Base-by-base conservation (phyloP, 2,113 vertebrate species). In the Odocoileus virginianus region DNA sequence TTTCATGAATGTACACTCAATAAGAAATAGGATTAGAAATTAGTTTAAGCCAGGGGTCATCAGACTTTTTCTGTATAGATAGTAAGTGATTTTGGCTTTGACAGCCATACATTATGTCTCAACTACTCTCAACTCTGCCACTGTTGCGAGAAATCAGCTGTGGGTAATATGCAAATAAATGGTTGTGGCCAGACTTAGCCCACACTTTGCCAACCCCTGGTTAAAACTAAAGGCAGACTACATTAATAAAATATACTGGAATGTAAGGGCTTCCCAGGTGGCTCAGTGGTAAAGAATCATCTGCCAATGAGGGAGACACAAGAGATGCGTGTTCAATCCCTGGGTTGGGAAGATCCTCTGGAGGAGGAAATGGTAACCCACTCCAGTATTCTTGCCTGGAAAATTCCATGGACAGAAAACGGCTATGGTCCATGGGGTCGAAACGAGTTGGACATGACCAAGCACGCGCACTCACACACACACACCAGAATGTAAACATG, bases 11-110 rank as follows among this genome's bases (percentile, higher is more conserved):
- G 7, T 84, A 67, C 88, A 78, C 36, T 28, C 30, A 91, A n/a
- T 87, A 91, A 87, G n/a, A 81, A 92, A 90, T 74, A 33, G 27
- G 25, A 47, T 74, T 90, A 95, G 82, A 96, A 71, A 94, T 89
- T 58, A 28, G 4, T 61, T 87, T 88, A 91, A 91, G 79, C 33
- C 54, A 21, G 11, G 11, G 8, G 30, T 95, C 76, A 45, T 1
- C 40, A 57, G 83, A 61, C 50, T 78, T 96, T 93, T 94, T 55
- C 87, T 86, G 47, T 8, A 61, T 47, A 55, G 27, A 89, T 54
- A 57, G 40, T 33, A 81, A 87, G 82, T 33, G 25, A n/a, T 87
- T 87, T 64, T 60, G 57, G 23, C 87, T 94, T 91, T 67, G 23
- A 84, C 64, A 67, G 25, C 13, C 21, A 12, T 6, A 10, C 19